Conservation (phyloP, 2,113 vertebrate genomes). For the Naja naja region DNA sequence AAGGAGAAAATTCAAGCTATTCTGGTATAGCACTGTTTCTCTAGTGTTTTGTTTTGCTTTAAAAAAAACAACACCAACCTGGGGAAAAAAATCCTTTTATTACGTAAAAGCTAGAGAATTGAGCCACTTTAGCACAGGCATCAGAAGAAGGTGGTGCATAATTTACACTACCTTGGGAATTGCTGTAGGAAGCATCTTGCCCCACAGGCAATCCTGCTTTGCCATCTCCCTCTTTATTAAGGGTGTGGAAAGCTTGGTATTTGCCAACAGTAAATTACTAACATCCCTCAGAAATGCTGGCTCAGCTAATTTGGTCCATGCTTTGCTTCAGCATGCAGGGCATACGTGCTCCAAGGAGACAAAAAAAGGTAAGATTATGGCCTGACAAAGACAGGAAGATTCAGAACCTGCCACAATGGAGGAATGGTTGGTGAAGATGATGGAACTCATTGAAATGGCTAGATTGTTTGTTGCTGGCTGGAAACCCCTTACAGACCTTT, state of each 20-base stretch:
- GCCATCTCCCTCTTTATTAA: background rate
- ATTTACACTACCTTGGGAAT: slow-evolving; percentile 12
- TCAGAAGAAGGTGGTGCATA: background rate
- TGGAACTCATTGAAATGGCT: background rate
- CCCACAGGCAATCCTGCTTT: background rate
- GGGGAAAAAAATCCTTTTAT: background rate
- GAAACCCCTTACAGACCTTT: background rate
- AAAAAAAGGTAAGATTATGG: background rate
- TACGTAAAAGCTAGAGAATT: background rate
- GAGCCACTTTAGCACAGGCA: background rate
- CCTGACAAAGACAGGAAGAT: background rate
- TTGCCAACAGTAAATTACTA: background rate
- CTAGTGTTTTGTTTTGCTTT: background rate
- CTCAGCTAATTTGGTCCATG: slow-evolving; percentile 15
- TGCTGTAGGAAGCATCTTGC: background rate
- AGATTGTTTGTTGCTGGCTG: background rate
- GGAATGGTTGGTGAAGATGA: background rate
- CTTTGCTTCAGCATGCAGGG: slow-evolving; percentile 11
- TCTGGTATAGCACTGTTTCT: background rate
- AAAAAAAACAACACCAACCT: background rate
- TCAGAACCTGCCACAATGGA: background rate
- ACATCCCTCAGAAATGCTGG: slow-evolving; percentile 7
- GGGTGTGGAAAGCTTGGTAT: background rate
- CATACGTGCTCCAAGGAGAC: background rate
- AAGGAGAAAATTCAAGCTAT: slow-evolving; percentile 3